Evolutionary conservation across 2,113 vertebrate species (phyloP).

Genomic region (Catagonus wagneri): DNA sequence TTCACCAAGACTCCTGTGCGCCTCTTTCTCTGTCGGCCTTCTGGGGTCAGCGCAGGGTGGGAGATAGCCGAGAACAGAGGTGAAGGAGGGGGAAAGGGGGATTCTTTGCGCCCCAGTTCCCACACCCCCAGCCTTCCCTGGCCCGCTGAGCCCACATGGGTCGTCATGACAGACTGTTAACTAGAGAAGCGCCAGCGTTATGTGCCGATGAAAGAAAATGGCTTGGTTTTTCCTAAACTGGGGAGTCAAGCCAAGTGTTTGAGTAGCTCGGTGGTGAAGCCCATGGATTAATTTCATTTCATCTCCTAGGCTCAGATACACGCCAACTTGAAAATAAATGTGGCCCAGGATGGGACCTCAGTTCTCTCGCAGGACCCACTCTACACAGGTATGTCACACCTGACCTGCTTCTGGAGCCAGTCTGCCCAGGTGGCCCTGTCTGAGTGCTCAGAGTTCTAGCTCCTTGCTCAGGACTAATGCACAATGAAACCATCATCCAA

Average conservation of each 20-base stretch:
- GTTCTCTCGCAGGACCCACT: neutral
- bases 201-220: neutral
- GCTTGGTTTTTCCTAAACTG: neutral
- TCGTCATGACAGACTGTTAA: neutral
- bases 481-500: neutral
- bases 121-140: neutral
- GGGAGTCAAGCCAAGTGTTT: neutral
- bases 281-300: neutral
- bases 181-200: neutral
- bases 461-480: neutral
- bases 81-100: neutral
- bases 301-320: slow-evolving; percentile 69
- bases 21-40: neutral
- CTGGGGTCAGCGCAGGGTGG: neutral
- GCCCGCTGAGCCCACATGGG: neutral
- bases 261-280: neutral
- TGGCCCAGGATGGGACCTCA: neutral
- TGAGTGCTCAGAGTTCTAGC: neutral
- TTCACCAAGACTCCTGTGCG: neutral
- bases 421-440: neutral
- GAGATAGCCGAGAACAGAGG: neutral
- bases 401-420: neutral
- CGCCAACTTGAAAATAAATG: slow-evolving; percentile 53
- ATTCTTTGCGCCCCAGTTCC: neutral
- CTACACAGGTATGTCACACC: slow-evolving; percentile 42